phyloP scores from a whole-genome alignment of 92 coral and sea anemone genomes.

The Umimayanthus chanpuru region DNA sequence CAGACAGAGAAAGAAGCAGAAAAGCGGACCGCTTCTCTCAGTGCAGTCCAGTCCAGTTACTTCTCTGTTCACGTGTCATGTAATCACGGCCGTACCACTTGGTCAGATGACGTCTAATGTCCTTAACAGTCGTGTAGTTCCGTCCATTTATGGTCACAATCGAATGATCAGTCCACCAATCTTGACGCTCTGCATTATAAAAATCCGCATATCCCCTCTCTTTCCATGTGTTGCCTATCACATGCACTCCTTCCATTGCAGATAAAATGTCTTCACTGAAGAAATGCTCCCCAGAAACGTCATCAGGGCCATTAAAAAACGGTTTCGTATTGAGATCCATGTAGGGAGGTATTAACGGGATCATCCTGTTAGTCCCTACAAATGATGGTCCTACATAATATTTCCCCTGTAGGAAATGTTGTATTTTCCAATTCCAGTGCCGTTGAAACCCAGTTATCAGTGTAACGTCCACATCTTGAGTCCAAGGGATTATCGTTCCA shows the following conservation, averaged over 20 bases:
- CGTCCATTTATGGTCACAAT: conserved; percentile 50
- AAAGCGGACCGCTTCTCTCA: not conserved
- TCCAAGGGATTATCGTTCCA: conserved; percentile 68
- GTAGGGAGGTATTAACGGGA: conserved; percentile 55
- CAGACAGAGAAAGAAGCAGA: too few relatives aligned
- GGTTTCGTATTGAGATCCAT: conserved; percentile 42
- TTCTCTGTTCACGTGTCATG: conserved; percentile 39
- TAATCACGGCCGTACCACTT: conserved; percentile 64
- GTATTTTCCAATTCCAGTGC: conserved; percentile 31
- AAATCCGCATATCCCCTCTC: conserved; percentile 54
- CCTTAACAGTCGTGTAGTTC: conserved; percentile 50
- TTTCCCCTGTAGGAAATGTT: not conserved
- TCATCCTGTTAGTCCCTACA: conserved; percentile 41
- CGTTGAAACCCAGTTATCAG: not conserved
- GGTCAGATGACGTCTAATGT: conserved; percentile 42
- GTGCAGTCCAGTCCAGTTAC: conserved; percentile 51
- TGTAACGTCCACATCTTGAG: conserved; percentile 62
- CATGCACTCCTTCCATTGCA: conserved; percentile 33
- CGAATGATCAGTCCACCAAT: conserved; percentile 59
- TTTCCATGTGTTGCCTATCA: conserved; percentile 33
- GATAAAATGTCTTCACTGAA: conserved; percentile 49
- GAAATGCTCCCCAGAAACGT: conserved; percentile 57
- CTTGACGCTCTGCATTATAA: conserved; percentile 30
- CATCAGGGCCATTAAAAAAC: conserved; percentile 64
- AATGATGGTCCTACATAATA: conserved; percentile 47